These are phyloP conservation scores for Oryzias curvinotus DNA, from an alignment of 2,113 vertebrate species.

Conservation along the genomic window DNA sequence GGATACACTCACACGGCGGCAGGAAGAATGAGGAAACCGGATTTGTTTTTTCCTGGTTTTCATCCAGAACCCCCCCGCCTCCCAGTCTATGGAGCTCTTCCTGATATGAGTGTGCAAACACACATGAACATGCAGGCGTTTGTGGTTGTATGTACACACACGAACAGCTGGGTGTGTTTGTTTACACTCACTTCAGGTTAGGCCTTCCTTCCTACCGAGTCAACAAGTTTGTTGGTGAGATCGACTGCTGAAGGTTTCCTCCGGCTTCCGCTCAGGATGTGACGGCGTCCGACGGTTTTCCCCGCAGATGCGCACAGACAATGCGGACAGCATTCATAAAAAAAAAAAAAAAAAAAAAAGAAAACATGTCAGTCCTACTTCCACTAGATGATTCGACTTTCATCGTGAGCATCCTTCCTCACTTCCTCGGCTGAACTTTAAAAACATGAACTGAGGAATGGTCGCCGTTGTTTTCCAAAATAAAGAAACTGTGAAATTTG, in stretches of 20 bases:
- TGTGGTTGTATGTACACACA: background rate
- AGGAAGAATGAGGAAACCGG: conserved; percentile 46
- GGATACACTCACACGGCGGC: conserved; percentile 5
- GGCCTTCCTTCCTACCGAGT: conserved; percentile 37
- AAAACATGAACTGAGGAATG: conserved; percentile 17
- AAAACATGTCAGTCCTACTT: conserved; percentile 39
- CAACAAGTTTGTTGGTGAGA: conserved; percentile 48
- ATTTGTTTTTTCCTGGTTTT: conserved; percentile 40
- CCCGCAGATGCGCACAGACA: conserved; percentile 53
- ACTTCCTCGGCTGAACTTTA: conserved; percentile 28
- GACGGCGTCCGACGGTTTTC: conserved; percentile 32
- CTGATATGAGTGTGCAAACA: conserved; percentile 36
- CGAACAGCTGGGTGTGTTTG: conserved; percentile 18
- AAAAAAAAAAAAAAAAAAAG: background rate
- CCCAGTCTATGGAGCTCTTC: conserved; percentile 11
- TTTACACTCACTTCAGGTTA: conserved; percentile 7
- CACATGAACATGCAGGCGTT: background rate
- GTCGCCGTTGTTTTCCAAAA: conserved; percentile 14
- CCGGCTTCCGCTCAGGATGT: conserved; percentile 59
- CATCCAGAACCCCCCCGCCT: conserved; percentile 24
- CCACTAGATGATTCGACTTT: conserved; percentile 51
- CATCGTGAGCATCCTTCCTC: conserved; percentile 25
- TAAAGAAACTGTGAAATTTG: no score
- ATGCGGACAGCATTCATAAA: conserved; percentile 49
- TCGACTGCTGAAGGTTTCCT: conserved; percentile 32